These are phyloP conservation scores for Gymnarchus niloticus DNA, from an alignment of 2,113 vertebrate species.

Conservation along the genomic window DNA sequence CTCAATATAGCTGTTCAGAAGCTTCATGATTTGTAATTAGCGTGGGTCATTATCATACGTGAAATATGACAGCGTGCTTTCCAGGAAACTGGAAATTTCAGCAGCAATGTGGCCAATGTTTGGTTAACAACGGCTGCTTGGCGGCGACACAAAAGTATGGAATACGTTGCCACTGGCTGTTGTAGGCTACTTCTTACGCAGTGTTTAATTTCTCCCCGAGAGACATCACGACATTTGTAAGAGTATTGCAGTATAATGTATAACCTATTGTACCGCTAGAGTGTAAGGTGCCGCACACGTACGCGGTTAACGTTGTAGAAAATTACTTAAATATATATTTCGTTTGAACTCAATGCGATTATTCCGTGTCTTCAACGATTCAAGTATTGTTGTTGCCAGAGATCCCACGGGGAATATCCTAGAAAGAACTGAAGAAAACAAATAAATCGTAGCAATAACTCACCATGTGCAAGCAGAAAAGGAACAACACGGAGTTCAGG, in stretches of 20 bases:
- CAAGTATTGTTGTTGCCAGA: neutral
- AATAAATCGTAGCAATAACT: conserved; percentile 46
- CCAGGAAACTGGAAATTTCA: neutral
- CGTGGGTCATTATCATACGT: neutral
- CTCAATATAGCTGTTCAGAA: no score
- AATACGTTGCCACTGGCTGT: neutral
- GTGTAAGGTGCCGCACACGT: no score
- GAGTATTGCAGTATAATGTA: neutral
- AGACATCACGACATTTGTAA: neutral
- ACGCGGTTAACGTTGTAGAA: neutral
- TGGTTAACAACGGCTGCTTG: neutral
- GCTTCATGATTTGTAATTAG: no score
- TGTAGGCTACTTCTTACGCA: neutral
- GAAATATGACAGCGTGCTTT: neutral
- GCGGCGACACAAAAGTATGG: neutral
- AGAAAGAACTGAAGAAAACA: neutral
- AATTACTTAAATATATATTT: neutral
- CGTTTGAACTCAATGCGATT: neutral
- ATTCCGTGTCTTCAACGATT: no score
- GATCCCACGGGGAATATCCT: neutral
- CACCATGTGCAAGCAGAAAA: conserved; percentile 84
- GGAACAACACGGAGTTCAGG: conserved; percentile 69
- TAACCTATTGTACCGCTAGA: neutral
- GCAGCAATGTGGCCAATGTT: neutral
- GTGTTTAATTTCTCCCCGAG: neutral